Conservation (phyloP, 1,140 invertebrate species). For the Heliconius hermathena region DNA sequence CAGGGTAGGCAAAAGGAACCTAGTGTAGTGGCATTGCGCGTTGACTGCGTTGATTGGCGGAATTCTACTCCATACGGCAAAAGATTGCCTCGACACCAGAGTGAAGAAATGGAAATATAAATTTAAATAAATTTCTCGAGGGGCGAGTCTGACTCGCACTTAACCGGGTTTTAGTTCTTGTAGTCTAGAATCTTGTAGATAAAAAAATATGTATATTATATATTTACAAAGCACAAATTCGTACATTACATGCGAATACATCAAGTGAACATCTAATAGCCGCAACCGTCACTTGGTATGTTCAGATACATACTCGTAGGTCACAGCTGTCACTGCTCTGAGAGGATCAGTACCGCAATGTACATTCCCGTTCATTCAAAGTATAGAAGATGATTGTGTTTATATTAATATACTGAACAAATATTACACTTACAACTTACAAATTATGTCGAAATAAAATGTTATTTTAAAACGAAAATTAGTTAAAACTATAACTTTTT, state of each 20-base stretch:
- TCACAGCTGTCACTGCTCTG: background rate
- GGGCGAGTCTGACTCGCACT: too few species aligned
- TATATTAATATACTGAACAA: background rate
- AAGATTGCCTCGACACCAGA: too few species aligned
- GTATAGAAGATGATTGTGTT: background rate
- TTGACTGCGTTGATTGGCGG: too few species aligned
- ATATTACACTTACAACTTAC: too few species aligned
- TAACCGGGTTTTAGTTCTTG: too few species aligned
- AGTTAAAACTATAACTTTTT: background rate
- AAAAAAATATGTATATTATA: background rate
- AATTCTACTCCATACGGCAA: too few species aligned
- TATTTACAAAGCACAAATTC: background rate
- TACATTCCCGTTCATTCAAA: background rate
- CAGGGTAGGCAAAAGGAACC: too few species aligned
- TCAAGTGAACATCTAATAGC: background rate
- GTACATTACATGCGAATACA: background rate
- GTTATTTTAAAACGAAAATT: background rate
- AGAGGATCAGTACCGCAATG: background rate
- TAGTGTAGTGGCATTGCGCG: too few species aligned
- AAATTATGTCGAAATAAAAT: too few species aligned
- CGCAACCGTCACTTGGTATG: conserved; percentile 20
- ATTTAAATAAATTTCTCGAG: too few species aligned
- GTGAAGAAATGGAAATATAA: too few species aligned
- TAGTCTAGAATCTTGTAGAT: too few species aligned
- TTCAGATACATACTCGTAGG: background rate